Evolutionary conservation across 2,113 vertebrate genomes (phyloP), one percentile per base, ranked within the genome.

Genomic region (Ammospiza caudacuta): DNA sequence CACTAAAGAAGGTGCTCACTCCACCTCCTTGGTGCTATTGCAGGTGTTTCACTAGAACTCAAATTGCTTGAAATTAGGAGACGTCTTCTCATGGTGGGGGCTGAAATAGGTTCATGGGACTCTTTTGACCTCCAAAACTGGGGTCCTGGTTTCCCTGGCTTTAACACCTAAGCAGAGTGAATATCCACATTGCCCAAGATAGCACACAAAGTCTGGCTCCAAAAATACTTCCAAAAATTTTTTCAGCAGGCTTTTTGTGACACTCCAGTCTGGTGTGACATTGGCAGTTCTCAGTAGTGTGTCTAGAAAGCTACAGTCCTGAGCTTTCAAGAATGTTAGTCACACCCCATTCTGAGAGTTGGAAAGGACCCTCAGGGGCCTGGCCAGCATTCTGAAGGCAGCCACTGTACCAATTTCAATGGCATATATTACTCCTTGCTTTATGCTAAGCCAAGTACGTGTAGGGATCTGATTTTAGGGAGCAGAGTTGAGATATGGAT

Each of bases 241-340:
- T 55, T 35, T 76, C 29, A 58, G 31, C 1, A 9, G 15, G 9
- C 5, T 82, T 92, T 77, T 35, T 70, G 52, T 35, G 66, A 16
- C 35, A 37, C 10, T 68, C 7, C 33, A 35, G 12, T 39, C 57
- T 85, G 21, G 21, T 72, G n/a, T 1, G 0, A 33, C 0, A 0
- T 28, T 69, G n/a, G 13, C 52, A 55, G 12, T 22, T 74, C 55
- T 62, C 18, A 24, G 33, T 16, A 25, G 4, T n/a, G 25, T 59
- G 17, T 57, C 52, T 66, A 78, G 73, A 78, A 83, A 33, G 33
- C 47, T 66, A 6, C 16, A 69, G 11, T 25, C 27, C 9, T 21
- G 27, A n/a, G 15, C 17, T 90, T 90, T 75, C 41, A 44, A 24
- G 15, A 64, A 1, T 0, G 0, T 70, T 72, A 81, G 43, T 84